Conservation (phyloP, 2,888 invertebrate genomes). For the Amiota mariae region DNA sequence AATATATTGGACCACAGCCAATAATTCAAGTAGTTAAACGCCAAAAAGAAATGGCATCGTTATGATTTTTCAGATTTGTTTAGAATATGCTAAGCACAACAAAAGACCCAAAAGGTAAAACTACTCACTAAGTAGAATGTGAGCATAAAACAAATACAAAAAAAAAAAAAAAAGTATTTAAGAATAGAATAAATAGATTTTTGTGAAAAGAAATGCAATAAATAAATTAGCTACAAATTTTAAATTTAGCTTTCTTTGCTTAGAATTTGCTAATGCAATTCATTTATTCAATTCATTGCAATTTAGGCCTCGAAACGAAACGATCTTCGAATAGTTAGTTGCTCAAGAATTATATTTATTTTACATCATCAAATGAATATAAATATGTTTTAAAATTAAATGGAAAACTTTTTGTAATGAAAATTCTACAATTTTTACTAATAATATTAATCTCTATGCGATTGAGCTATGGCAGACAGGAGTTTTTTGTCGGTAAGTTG, state of each 20-base stretch:
- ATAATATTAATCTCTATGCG: constrained; percentile 24
- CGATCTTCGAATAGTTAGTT: background rate
- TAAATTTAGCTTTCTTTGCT: constrained; percentile 57
- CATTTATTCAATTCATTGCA: constrained; percentile 47
- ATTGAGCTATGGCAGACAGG: constrained; percentile 47
- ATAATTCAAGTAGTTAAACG: no score
- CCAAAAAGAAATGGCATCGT: no score
- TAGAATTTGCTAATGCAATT: constrained; percentile 30
- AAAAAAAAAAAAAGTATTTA: background rate
- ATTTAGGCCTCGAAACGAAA: constrained; percentile 44
- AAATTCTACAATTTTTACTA: constrained; percentile 36
- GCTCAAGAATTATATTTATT: constrained; percentile 33
- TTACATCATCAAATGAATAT: constrained; percentile 56
- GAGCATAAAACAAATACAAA: background rate
- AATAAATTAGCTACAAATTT: constrained; percentile 37
- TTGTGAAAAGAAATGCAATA: background rate
- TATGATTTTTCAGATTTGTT: constrained; percentile 48
- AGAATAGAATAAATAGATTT: constrained; percentile 9
- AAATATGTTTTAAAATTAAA: background rate
- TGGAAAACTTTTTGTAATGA: constrained; percentile 1
- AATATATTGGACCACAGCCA: no score
- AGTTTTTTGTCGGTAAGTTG: constrained; percentile 60
- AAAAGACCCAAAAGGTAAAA: constrained; percentile 50
- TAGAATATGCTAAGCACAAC: constrained; percentile 69
- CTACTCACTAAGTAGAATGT: background rate